Conservation (phyloP, 2,113 vertebrate genomes). For the Pelecanoides urinatrix region DNA sequence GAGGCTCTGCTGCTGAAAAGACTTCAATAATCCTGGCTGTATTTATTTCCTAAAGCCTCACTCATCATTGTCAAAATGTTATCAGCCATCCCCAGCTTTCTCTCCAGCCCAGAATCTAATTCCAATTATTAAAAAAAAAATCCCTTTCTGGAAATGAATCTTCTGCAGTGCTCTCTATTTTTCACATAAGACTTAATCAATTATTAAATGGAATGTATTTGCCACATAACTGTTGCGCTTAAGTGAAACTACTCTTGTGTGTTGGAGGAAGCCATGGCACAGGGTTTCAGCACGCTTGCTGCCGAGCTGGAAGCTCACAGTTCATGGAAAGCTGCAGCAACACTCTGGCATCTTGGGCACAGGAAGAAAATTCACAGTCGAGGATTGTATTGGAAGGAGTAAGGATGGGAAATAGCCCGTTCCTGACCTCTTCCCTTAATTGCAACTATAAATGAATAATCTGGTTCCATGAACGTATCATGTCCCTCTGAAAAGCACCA, state of each 20-base stretch:
- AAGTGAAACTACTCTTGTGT: background rate
- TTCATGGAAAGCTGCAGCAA: background rate
- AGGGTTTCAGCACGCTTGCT: background rate
- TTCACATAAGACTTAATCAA: slow-evolving; percentile 49
- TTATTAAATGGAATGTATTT: slow-evolving; percentile 36
- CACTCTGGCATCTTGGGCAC: background rate
- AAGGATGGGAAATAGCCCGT: background rate
- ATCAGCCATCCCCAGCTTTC: slow-evolving; percentile 38
- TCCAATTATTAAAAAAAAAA: background rate
- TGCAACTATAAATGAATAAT: background rate
- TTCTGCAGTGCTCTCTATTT: slow-evolving; percentile 17
- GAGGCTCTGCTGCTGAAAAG: slow-evolving; percentile 44
- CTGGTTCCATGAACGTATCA: background rate
- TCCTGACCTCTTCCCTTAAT: background rate
- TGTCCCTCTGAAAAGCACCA: background rate
- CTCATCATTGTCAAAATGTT: slow-evolving; percentile 63
- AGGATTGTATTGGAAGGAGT: background rate
- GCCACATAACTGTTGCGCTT: background rate
- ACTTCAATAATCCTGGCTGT: slow-evolving; percentile 55
- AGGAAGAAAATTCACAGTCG: background rate
- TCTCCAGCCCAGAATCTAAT: slow-evolving; percentile 45
- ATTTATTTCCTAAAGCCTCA: slow-evolving; percentile 65
- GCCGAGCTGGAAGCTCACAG: background rate
- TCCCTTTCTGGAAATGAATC: slow-evolving; percentile 38
- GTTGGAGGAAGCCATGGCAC: background rate